A percentile compares a stretch with the other conserved stretches of the same genome.
Evolutionary conservation across 2,797 vertebrate species (phyloP).

Genomic region (Psittacula echo): DNA sequence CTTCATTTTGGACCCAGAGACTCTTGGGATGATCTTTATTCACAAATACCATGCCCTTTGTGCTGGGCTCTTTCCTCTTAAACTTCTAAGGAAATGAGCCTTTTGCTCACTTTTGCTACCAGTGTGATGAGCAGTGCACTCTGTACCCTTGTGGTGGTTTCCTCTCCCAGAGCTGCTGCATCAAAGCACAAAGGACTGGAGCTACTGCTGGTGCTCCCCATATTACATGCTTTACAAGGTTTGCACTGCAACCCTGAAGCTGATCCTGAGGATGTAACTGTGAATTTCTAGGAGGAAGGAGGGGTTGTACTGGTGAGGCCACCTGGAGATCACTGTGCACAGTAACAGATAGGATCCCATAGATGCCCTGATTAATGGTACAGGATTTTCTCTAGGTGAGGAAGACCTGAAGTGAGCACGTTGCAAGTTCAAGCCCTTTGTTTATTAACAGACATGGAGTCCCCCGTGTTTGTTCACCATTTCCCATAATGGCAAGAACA

Average conservation of each 20-base stretch:
- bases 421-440: not conserved
- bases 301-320: not conserved
- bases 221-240: not conserved
- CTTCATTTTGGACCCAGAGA: not conserved
- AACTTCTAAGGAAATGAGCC: not conserved
- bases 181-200: not conserved
- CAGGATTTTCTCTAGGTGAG: not conserved
- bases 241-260: not conserved
- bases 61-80: not conserved
- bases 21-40: not conserved
- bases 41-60: not conserved
- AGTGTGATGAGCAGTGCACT: not conserved
- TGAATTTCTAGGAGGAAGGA: not conserved
- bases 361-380: not conserved
- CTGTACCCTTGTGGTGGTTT: rapidly evolving
- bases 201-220: not conserved
- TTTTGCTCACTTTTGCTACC: not conserved
- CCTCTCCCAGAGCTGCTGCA: not conserved
- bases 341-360: not conserved
- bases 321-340: rapidly evolving
- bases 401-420: not conserved
- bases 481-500: not conserved
- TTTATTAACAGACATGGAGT: not conserved
- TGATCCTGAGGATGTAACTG: not conserved
- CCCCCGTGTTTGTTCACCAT: not conserved